phyloP scores from a whole-genome alignment of 2,797 vertebrate genomes.

The Anableps anableps region DNA sequence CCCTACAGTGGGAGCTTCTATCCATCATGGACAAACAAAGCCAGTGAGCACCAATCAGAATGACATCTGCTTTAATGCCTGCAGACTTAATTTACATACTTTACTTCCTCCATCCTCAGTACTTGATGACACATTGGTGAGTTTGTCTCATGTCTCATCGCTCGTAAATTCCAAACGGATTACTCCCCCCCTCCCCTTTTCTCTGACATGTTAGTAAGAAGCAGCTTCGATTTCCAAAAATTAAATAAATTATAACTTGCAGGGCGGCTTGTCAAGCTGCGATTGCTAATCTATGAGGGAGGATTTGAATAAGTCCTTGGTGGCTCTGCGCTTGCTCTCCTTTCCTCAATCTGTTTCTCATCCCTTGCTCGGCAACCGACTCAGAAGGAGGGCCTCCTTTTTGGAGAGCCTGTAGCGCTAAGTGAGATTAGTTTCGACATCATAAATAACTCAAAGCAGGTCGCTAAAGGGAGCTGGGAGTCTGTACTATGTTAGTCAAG shows the following conservation, averaged over 20 bases:
- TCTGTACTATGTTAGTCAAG: conserved; percentile 49
- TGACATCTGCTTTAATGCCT: conserved; percentile 70
- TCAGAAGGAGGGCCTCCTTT: conserved; percentile 75
- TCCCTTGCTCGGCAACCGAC: conserved; percentile 69
- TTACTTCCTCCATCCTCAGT: conserved; percentile 69
- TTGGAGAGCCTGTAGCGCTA: conserved; percentile 75
- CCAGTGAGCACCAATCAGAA: conserved; percentile 68
- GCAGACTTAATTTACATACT: conserved; percentile 76
- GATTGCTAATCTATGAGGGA: conserved; percentile 84
- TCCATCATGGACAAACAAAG: conserved; percentile 74
- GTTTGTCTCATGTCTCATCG: conserved; percentile 78
- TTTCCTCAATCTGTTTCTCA: conserved; percentile 72
- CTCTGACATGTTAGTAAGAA: conserved; percentile 75
- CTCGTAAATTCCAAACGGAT: conserved; percentile 81
- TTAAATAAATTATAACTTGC: conserved; percentile 72
- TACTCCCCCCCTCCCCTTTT: conserved; percentile 67
- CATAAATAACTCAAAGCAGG: conserved; percentile 83
- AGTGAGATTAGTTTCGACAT: conserved; percentile 86
- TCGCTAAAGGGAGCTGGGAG: conserved; percentile 61
- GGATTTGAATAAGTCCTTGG: conserved; percentile 86
- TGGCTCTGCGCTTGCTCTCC: conserved; percentile 63
- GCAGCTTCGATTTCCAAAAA: conserved; percentile 74
- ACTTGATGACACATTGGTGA: conserved; percentile 64
- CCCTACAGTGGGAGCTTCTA: conserved; percentile 60
- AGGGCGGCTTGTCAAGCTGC: conserved; percentile 83